Evolutionary conservation across 2,888 invertebrate species (phyloP), one percentile per base, ranked within the genome.

Genomic region (Pristionchus maxplancki): DNA sequence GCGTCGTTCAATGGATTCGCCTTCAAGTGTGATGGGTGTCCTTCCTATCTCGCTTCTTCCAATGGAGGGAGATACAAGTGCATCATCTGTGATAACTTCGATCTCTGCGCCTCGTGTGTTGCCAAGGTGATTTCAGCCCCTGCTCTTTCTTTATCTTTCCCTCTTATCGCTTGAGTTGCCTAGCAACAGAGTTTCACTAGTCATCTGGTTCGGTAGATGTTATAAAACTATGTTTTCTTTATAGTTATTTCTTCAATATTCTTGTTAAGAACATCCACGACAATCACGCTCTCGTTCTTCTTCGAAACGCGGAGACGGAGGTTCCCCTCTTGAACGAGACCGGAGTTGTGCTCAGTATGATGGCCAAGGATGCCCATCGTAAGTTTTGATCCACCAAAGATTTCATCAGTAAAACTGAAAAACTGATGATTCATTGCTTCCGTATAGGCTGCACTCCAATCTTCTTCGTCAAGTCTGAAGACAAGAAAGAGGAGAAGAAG

Each of bases 31-130:
- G 64, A 85, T 31, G 40, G 15, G 0, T 85, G 85, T 24, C 11
- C n/a, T 37, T 40, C 62, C 40, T 85, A 9, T 20, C 15, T 85
- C 13, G 28, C 37, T 1, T 4, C 37, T 1, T n/a, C n/a, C 3
- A 64, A 85, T 48, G 85, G 85, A 40, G 64, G 85, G 0, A 8
- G 85, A 44, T 85, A 31, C 85, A 85, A 64, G 64, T 85, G 85
- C 64, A 64, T 37, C n/a, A 44, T 85, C 64, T 85, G 85, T 40
- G 85, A 40, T n/a, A 31, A 85, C 85, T 85, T 40, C 64, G 85
- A 85, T 17, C 64, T 85, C 17, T 85, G 85, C 40, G 37, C 58
- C 5, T 15, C 0, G 0, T 85, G 85, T 13, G 15, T 28, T 17
- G 37, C 24, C 15, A 44, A 85, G 64, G 85, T 85, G 64, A 50